A percentile compares a stretch with the other conserved stretches of the same genome.
Conservation (phyloP, 2,888 invertebrate genomes). For the Lycaena phlaeas region DNA sequence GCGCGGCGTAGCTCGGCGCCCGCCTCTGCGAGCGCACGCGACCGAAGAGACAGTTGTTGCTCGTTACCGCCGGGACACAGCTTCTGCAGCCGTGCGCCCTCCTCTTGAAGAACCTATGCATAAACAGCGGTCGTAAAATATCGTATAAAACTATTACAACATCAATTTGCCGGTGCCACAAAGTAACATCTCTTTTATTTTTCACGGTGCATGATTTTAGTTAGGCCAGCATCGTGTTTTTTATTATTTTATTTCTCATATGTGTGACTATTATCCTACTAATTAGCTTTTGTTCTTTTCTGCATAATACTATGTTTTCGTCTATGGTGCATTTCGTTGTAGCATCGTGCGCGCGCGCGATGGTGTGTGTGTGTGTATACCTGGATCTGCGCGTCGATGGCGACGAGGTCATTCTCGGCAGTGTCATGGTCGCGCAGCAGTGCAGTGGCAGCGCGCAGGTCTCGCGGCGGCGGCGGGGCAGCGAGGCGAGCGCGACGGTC, state of each 20-base stretch:
- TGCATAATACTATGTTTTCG: no score
- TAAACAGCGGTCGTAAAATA: not conserved
- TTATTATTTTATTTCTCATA: no score
- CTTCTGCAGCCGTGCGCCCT: constrained; percentile 88
- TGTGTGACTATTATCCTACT: no score
- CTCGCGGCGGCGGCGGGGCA: constrained; percentile 78
- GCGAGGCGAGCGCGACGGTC: constrained; percentile 91
- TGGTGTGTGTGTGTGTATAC: constrained; percentile 33
- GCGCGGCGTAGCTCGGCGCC: constrained; percentile 91
- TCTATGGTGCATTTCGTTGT: no score
- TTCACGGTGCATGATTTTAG: no score
- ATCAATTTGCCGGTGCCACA: no score
- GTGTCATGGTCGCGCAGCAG: constrained; percentile 91
- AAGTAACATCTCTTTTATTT: no score
- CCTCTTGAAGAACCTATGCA: constrained; percentile 89
- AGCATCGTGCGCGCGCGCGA: not conserved
- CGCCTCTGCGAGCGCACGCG: constrained; percentile 86
- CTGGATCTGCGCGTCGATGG: constrained; percentile 92
- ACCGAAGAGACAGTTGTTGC: constrained; percentile 89
- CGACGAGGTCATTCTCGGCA: constrained; percentile 89
- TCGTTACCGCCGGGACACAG: constrained; percentile 95
- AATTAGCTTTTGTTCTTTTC: no score
- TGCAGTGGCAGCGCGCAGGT: constrained; percentile 88
- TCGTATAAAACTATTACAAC: no score
- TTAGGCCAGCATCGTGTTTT: no score